Evolutionary conservation across 2,113 vertebrate genomes (phyloP).

Genomic region (Cyanocitta stelleri): DNA sequence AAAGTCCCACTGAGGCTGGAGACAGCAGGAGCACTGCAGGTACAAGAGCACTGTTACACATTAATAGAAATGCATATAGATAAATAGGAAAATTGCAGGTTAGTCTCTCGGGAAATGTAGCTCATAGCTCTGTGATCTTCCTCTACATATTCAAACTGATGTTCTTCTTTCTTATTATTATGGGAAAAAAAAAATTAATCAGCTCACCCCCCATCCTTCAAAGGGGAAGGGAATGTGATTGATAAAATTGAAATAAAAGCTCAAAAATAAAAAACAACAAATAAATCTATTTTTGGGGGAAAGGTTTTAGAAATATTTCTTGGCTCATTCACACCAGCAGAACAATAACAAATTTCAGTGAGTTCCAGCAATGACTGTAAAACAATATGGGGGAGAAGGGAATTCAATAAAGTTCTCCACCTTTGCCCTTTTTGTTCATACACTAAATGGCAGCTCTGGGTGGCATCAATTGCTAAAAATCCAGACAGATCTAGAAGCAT

Average conservation of each 20-base stretch:
- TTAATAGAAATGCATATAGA: neutral
- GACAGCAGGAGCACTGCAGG: neutral
- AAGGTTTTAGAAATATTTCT: neutral
- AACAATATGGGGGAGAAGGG: neutral
- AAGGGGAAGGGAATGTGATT: neutral
- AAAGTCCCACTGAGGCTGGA: neutral
- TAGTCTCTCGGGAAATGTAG: neutral
- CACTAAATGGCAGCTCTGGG: neutral
- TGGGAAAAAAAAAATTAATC: neutral
- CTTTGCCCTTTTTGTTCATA: neutral
- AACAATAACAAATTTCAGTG: neutral
- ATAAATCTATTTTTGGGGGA: accelerated
- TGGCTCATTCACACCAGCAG: neutral
- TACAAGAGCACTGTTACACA: neutral
- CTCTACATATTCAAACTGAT: neutral
- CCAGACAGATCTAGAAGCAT: neutral
- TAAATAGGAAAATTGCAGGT: neutral
- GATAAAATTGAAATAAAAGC: neutral
- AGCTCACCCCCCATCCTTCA: neutral
- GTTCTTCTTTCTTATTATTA: neutral
- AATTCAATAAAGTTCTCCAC: neutral
- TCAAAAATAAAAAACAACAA: neutral
- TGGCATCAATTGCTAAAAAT: neutral
- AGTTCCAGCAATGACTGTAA: neutral
- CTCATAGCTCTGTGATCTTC: neutral